Percentiles rank a stretch among this genome's conserved stretches.
phyloP scores from a whole-genome alignment of 2,888 invertebrate species.

The Malthinus seriepunctatus region DNA sequence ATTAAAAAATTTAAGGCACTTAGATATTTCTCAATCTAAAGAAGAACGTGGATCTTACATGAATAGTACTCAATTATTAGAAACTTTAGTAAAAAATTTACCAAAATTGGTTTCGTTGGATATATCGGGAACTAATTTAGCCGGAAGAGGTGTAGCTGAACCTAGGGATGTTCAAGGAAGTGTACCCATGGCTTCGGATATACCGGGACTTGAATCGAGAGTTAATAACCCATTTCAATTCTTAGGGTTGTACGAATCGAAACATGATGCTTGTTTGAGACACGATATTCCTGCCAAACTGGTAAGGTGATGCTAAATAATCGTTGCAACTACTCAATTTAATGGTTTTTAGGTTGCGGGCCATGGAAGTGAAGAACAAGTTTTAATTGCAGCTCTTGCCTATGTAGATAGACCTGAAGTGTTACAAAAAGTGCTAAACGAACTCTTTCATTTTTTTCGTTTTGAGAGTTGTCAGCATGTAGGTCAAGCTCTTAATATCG shows the following conservation, averaged over 20 bases:
- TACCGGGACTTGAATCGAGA: conserved; percentile 82
- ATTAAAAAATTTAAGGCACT: conserved; percentile 64
- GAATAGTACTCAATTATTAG: conserved; percentile 73
- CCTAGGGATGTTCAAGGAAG: conserved; percentile 50
- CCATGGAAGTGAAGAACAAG: conserved; percentile 88
- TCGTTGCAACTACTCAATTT: no score
- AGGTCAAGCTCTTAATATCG: conserved; percentile 75
- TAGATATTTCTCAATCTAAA: conserved; percentile 84
- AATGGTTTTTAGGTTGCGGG: conserved; percentile 73
- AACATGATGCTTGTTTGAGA: conserved; percentile 86
- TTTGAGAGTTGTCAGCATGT: conserved; percentile 79
- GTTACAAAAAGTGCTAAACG: conserved; percentile 83
- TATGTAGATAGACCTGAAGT: conserved; percentile 86
- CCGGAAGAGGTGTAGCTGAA: conserved; percentile 79
- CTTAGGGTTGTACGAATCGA: conserved; percentile 89
- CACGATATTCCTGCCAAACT: conserved; percentile 89
- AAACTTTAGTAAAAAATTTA: conserved; percentile 72
- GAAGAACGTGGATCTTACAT: conserved; percentile 71
- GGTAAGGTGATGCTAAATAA: conserved; percentile 56
- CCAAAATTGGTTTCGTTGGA: conserved; percentile 82
- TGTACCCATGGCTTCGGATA: conserved; percentile 67
- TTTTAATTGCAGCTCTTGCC: conserved; percentile 79
- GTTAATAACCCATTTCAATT: conserved; percentile 82
- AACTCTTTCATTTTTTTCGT: conserved; percentile 85
- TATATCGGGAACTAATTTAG: conserved; percentile 95